Conservation (phyloP, 2,888 invertebrate genomes). For the Gortyna flavago region DNA sequence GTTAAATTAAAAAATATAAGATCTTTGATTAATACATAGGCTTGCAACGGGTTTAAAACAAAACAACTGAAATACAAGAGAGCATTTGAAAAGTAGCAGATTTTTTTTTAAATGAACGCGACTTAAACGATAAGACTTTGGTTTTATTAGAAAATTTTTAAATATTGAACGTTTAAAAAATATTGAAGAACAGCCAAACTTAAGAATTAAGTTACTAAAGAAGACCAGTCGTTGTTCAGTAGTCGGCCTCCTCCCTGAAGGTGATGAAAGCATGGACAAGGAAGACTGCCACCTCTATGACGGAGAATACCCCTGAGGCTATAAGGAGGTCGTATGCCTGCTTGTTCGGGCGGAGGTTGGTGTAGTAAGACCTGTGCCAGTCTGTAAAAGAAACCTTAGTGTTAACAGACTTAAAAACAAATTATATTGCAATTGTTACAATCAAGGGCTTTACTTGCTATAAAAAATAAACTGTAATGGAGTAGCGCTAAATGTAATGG, state of each 20-base stretch:
- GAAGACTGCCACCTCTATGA: constrained; percentile 91
- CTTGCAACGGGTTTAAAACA: constrained; percentile 53
- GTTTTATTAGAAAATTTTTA: constrained; percentile 5
- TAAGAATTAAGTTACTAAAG: constrained; percentile 31
- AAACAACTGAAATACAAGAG: constrained; percentile 22
- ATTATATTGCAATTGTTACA: background rate
- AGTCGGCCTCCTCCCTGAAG: constrained; percentile 89
- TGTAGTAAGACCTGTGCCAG: constrained; percentile 87
- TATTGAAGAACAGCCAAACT: constrained; percentile 23
- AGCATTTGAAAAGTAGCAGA: constrained; percentile 26
- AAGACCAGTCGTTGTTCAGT: constrained; percentile 72
- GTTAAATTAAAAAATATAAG: constrained; percentile 44
- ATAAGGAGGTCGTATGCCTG: constrained; percentile 92
- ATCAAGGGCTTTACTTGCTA: background rate
- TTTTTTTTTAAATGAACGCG: background rate
- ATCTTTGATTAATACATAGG: constrained; percentile 45
- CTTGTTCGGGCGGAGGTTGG: constrained; percentile 91
- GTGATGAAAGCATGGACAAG: constrained; percentile 91
- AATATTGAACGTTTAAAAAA: constrained; percentile 3
- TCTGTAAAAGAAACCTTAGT: constrained; percentile 75
- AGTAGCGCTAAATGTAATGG: background rate
- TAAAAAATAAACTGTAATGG: background rate
- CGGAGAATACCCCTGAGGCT: constrained; percentile 91
- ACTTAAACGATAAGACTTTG: constrained; percentile 14
- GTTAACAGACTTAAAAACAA: background rate